A percentile compares a stretch with the other conserved stretches of the same genome.
Evolutionary conservation across 2,888 invertebrate genomes (phyloP).

Genomic region (Megastigmus dorsalis): DNA sequence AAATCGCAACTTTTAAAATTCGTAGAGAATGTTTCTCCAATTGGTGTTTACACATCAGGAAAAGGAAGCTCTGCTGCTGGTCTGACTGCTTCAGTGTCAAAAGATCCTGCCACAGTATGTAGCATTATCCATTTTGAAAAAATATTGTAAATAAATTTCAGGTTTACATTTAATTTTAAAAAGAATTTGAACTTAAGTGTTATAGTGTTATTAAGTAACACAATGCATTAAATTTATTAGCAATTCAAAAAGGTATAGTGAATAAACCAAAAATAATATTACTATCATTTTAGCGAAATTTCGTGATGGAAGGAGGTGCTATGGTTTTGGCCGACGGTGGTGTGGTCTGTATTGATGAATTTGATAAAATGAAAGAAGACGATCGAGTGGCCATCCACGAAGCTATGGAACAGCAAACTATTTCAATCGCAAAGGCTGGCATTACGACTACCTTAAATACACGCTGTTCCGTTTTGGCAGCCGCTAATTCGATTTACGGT

Average conservation of each 20-base stretch:
- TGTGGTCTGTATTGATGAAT: conserved; percentile 99
- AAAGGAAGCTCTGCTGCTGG: conserved; percentile 99
- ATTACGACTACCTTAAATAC: conserved; percentile 99
- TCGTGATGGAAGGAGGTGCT: conserved; percentile 99
- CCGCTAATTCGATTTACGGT: conserved; percentile 98
- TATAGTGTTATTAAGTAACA: neutral
- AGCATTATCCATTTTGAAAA: neutral
- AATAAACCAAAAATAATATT: too few relatives aligned
- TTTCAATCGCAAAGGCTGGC: conserved; percentile 99
- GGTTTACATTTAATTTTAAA: neutral
- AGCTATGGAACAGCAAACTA: conserved; percentile 99
- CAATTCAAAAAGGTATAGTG: too few relatives aligned
- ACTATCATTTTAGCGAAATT: conserved; percentile 87
- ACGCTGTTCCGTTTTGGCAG: conserved; percentile 98
- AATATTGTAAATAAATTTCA: neutral
- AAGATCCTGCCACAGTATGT: conserved; percentile 93
- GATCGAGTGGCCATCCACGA: conserved; percentile 99
- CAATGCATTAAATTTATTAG: too few relatives aligned
- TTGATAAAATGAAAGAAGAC: conserved; percentile 99
- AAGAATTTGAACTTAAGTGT: neutral
- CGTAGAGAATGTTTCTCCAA: conserved; percentile 94
- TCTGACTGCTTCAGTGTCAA: conserved; percentile 96
- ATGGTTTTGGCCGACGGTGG: conserved; percentile 99
- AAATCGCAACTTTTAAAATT: conserved; percentile 98
- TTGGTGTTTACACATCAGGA: conserved; percentile 98